Percentiles rank a stretch among this genome's conserved stretches.
Evolutionary conservation across 2,797 vertebrate species (phyloP).

Genomic region (Epinephelus coioides): DNA sequence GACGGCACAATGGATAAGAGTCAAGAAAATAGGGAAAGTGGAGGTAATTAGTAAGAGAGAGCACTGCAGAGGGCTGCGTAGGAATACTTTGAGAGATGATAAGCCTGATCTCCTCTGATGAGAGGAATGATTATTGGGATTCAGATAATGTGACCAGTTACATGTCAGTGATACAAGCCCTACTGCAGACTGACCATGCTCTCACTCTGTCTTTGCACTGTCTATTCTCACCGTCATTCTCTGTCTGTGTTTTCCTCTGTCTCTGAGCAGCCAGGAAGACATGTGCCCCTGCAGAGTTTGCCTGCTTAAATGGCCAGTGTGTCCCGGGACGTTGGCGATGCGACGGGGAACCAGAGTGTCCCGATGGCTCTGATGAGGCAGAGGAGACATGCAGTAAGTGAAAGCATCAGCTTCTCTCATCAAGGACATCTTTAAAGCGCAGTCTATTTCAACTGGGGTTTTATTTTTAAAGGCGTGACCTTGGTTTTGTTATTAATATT

Average conservation of each 20-base stretch:
- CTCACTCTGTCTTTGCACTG: background rate
- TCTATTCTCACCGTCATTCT: constrained; percentile 24
- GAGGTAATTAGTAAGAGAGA: constrained; percentile 57
- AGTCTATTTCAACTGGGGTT: background rate
- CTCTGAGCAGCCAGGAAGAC: constrained; percentile 92
- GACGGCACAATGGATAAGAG: constrained; percentile 42
- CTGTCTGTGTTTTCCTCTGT: constrained; percentile 36
- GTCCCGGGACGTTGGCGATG: constrained; percentile 95
- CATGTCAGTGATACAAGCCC: constrained; percentile 16
- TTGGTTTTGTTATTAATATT: background rate
- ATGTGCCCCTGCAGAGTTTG: constrained; percentile 93
- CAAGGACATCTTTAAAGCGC: background rate
- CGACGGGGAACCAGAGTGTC: constrained; percentile 95
- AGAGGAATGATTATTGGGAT: constrained; percentile 48
- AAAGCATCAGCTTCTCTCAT: background rate
- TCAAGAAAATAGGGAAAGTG: constrained; percentile 40
- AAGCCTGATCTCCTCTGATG: constrained; percentile 54
- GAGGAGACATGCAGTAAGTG: constrained; percentile 94
- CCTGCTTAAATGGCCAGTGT: constrained; percentile 95
- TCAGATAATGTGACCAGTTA: constrained; percentile 52
- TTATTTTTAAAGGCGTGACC: background rate
- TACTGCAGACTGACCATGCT: background rate
- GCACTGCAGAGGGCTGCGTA: background rate
- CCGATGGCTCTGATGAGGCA: constrained; percentile 94
- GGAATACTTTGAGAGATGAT: constrained; percentile 41